Evolutionary conservation across 2,888 invertebrate species (phyloP).

Genomic region (Prosapia bicincta): DNA sequence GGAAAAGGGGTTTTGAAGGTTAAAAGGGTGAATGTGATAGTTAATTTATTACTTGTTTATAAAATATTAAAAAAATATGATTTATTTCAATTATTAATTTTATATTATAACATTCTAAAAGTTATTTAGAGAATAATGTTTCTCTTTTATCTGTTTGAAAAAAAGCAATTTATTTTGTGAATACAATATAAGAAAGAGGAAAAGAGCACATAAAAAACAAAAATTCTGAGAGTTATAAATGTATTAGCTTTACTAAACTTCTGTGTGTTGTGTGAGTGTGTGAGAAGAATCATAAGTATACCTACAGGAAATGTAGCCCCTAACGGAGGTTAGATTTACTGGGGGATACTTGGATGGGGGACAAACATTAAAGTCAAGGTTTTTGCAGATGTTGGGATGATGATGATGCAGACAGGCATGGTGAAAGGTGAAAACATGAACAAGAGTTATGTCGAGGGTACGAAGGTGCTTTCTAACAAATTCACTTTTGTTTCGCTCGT

Average conservation of each 20-base stretch:
- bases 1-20: too few relatives aligned
- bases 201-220: background rate
- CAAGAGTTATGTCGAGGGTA: slow-evolving; percentile 50
- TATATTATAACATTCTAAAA: too few relatives aligned
- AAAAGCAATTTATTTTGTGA: too few relatives aligned
- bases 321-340: too few relatives aligned
- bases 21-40: too few relatives aligned
- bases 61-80: too few relatives aligned
- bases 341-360: background rate
- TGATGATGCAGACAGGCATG: slow-evolving; percentile 96
- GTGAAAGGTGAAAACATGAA: slow-evolving; percentile 70
- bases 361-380: slow-evolving; percentile 16
- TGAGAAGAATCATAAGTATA: background rate
- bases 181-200: background rate
- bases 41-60: too few relatives aligned
- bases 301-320: too few relatives aligned
- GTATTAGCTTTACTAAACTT: background rate
- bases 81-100: too few relatives aligned
- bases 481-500: slow-evolving; percentile 7
- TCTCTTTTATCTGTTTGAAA: too few relatives aligned
- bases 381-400: slow-evolving; percentile 95
- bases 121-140: too few relatives aligned
- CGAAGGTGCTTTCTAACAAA: slow-evolving; percentile 32
- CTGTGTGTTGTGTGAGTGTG: background rate
- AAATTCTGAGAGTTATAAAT: too few relatives aligned